Base-by-base conservation (phyloP, 2,888 invertebrate species). In the Kuschelorhynchus macadamiae region DNA sequence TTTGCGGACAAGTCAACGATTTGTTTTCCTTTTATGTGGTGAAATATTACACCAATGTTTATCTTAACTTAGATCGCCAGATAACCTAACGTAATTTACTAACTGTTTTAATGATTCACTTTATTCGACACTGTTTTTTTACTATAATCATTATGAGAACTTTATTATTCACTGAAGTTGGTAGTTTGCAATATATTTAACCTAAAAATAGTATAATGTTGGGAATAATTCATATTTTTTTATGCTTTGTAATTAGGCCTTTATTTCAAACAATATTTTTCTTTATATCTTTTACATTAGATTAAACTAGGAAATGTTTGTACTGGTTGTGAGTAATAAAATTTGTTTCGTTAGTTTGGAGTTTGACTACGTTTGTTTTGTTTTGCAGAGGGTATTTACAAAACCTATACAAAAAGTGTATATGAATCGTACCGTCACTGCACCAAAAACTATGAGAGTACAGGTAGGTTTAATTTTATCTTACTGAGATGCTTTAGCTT, bases 381-480 rank as follows among this genome's bases (percentile, higher is more conserved):
- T 71, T 71, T 79, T 78, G 60, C 74, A 80, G 80, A 79, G 78
- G 71, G 72, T 79, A 60, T 49, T 79, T 68, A 71, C 75, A 32
- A 81, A 81, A 76, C 77, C 79, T 49, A 32, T 71, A 25, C 75
- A 78, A 49, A 81, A 80, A 70, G 75, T 80, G 33, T 76, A 78
- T 56, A 72, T 79, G 71, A 79, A 78, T 71, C 75, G 78, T 72
- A 64, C 67, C 17, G 36, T 63, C 49, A 57, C 67, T 25, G 60
- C 71, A 32, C 64, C 72, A 60, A 76, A 76, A 69, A 62, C 70
- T 17, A 68, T 72, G 59, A 75, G 75, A 72, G 75, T 76, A 49
- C 71, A 71, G 69, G 71, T 71, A 67, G 11, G 69, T 50, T 39
- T 33, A 12, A 32, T 20, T 49, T 56, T 56, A 21, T 16, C 32